These are phyloP conservation scores for Pocillopora grandis DNA, from an alignment of 92 coral and sea anemone genomes.

Conservation along the genomic window DNA sequence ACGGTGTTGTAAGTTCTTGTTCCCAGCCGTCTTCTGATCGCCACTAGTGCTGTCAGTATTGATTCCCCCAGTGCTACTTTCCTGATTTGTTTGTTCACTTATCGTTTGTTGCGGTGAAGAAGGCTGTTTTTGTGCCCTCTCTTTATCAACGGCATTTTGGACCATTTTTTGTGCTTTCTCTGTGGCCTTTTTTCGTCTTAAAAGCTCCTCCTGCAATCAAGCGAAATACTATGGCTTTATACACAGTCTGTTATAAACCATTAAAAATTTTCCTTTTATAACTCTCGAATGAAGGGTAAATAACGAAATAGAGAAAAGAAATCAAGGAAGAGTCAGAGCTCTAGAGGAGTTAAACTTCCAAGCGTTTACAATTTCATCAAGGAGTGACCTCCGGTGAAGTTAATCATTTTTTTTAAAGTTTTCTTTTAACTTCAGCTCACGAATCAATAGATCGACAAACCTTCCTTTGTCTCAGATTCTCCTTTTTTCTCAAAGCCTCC, in stretches of 20 bases:
- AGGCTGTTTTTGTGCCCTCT: conserved; percentile 5
- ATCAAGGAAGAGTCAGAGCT: no score
- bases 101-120: background rate
- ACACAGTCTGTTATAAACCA: background rate
- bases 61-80: background rate
- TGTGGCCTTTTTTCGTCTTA: conserved; percentile 29
- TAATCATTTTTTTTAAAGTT: background rate
- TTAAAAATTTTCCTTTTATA: background rate
- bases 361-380: no score
- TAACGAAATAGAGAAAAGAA: no score
- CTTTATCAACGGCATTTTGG: conserved; percentile 39
- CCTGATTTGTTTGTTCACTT: background rate
- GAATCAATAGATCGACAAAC: background rate
- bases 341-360: no score
- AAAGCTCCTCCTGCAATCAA: conserved; percentile 32
- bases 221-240: background rate
- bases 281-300: background rate
- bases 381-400: background rate
- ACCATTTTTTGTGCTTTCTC: conserved; percentile 51
- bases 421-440: no score
- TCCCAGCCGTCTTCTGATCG: conserved; percentile 45
- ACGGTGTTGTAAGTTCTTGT: conserved; percentile 61
- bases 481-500: conserved; percentile 48
- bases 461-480: conserved; percentile 20
- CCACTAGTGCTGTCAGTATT: background rate